These are phyloP conservation scores for Xenopus petersii DNA, from an alignment of 2,797 vertebrate species.

Conservation along the genomic window DNA sequence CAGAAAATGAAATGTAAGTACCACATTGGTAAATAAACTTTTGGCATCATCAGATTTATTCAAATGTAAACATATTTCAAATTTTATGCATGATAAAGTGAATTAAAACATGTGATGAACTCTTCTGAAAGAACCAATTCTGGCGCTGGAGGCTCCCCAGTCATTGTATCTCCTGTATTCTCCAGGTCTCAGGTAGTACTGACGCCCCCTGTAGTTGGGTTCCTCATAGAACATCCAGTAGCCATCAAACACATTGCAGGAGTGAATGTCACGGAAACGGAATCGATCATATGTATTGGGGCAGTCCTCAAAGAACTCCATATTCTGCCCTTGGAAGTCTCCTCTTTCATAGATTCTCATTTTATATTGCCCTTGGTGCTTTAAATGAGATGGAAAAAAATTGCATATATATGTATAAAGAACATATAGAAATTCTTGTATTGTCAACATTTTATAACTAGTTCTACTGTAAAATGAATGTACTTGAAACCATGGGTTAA, in stretches of 20 bases:
- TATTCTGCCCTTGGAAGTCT: constrained; percentile 50
- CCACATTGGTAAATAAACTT: too few relatives aligned
- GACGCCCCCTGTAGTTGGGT: constrained; percentile 42
- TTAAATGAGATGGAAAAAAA: neutral
- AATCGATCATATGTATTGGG: constrained; percentile 52
- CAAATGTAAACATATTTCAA: too few relatives aligned
- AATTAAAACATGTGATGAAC: constrained; percentile 1
- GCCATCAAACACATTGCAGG: constrained; percentile 46
- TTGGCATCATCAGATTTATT: too few relatives aligned
- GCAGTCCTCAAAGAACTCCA: constrained; percentile 47
- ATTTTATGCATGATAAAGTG: too few relatives aligned
- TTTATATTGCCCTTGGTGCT: neutral
- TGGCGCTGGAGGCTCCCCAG: constrained; percentile 39
- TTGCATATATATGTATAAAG: neutral
- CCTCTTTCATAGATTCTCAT: constrained; percentile 52
- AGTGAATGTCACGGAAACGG: constrained; percentile 48
- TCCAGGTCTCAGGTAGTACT: constrained; percentile 48
- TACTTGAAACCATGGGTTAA: neutral
- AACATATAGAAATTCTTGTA: neutral
- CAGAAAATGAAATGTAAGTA: too few relatives aligned
- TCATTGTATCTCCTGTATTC: constrained; percentile 39
- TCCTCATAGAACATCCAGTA: constrained; percentile 52
- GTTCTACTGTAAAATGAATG: neutral
- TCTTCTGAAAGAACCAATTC: constrained; percentile 51
- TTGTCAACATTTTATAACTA: too few relatives aligned